Evolutionary conservation across 2,797 vertebrate species (phyloP).

Genomic region (Coranthus polyacanthus): DNA sequence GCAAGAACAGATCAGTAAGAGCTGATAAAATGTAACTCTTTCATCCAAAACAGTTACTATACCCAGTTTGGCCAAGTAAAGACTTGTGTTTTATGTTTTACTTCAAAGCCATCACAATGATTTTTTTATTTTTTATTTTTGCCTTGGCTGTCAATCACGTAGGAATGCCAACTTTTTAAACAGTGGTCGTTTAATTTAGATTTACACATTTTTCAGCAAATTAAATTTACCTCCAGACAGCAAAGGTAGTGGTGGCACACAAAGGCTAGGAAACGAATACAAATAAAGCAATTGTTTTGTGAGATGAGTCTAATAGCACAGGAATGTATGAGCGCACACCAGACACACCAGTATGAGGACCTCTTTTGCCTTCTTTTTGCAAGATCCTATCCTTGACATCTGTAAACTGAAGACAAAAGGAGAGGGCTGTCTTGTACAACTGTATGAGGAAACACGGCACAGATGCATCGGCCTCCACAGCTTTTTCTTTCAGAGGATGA

Average conservation of each 20-base stretch:
- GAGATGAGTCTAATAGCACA: too few species aligned
- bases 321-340: background rate
- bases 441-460: slow-evolving; percentile 73
- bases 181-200: too few species aligned
- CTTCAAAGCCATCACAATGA: too few species aligned
- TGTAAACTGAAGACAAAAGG: slow-evolving; percentile 31
- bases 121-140: too few species aligned
- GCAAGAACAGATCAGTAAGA: slow-evolving; percentile 10
- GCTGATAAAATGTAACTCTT: slow-evolving; percentile 14
- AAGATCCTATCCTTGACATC: slow-evolving; percentile 30
- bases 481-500: slow-evolving; percentile 69
- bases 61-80: background rate
- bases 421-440: slow-evolving; percentile 70
- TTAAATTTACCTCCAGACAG: too few species aligned
- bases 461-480: slow-evolving; percentile 74
- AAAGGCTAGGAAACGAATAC: too few species aligned
- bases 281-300: too few species aligned
- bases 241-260: too few species aligned
- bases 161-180: too few species aligned
- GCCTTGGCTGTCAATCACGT: too few species aligned
- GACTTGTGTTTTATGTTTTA: too few species aligned
- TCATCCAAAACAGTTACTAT: slow-evolving; percentile 16
- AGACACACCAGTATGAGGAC: slow-evolving; percentile 18
- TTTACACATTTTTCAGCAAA: too few species aligned
- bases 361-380: slow-evolving; percentile 28